Percentiles rank a stretch among this genome's conserved stretches.
These are phyloP conservation scores for Leistus spinibarbis DNA, from an alignment of 2,888 invertebrate species.

Conservation along the genomic window DNA sequence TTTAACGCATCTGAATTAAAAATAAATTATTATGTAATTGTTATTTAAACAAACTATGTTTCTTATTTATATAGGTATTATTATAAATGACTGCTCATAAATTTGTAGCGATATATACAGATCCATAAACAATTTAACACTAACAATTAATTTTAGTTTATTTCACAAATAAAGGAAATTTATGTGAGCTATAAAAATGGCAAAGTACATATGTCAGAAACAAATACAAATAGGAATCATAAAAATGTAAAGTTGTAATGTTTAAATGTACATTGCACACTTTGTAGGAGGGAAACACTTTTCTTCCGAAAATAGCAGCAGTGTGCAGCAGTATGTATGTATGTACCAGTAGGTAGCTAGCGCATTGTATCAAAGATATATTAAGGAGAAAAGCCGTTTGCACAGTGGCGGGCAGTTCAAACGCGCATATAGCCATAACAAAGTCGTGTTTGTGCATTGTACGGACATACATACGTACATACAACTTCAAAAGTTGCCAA, in stretches of 20 bases:
- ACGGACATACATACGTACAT: neutral
- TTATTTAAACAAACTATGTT: too few relatives aligned
- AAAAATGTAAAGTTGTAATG: neutral
- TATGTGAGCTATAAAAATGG: neutral
- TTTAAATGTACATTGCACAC: neutral
- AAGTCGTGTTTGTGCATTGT: neutral
- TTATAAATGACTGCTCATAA: too few relatives aligned
- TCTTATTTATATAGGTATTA: too few relatives aligned
- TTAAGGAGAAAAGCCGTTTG: neutral
- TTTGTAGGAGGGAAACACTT: neutral
- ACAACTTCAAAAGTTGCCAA: constrained; percentile 16
- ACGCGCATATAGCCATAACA: neutral
- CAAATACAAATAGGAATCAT: neutral
- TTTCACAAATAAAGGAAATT: too few relatives aligned
- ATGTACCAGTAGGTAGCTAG: too few relatives aligned
- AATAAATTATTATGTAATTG: too few relatives aligned
- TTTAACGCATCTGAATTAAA: too few relatives aligned
- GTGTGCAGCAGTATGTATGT: neutral
- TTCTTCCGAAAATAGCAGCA: neutral
- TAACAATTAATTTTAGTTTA: too few relatives aligned
- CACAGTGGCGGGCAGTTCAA: neutral
- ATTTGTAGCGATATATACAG: too few relatives aligned
- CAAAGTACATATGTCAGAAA: neutral
- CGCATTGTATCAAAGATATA: neutral
- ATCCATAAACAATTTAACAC: too few relatives aligned